Evolutionary conservation across 1,140 invertebrate species (phyloP), one percentile per base, ranked within the genome.

Genomic region (Drosophila parabipectinata): DNA sequence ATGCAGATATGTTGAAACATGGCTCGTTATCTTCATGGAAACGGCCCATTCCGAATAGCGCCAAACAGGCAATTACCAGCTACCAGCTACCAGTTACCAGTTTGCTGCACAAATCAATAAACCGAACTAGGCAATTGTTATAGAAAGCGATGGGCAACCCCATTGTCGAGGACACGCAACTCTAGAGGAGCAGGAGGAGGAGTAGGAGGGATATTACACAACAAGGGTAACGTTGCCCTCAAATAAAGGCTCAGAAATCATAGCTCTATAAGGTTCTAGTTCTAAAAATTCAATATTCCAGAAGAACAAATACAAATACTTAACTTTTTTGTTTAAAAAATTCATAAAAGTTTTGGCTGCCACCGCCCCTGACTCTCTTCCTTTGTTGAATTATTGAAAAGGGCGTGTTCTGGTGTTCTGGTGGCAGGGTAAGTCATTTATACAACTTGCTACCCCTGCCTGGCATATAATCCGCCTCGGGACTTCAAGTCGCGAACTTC

Each of bases 321-420:
- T 21, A 0, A 2, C 2, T 21, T 21, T 21, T 21, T 21, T 21
- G 21, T 21, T 21, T 21, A 21, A 21, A 21, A 21, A 21, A 21
- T 87, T 68, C 73, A 84, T 81, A 77, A 87, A 85, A 80, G 52
- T 80, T 80, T 32, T 75, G 48, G 26, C 32, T 66, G 39, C 48
- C 47, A 52, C 24, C 18, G 6, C 15, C 28, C 21, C 18, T 21
- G 8, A 32, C 21, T 69, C 32, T 2, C 63, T 2, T 9, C 9
- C 6, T 87, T 85, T 85, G 81, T 85, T 87, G 57, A 87, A 62
- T 87, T 85, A 85, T 85, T 85, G 81, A 85, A 85, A 69, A 87
- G 82, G 81, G 82, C 82, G 77, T 84, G 64, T 28, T 28, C 51
- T 15, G 52, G 18, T 18, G 18, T 52, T 50, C 51, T 15, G 52